Evolutionary conservation across 2,888 invertebrate genomes (phyloP), one percentile per base, ranked within the genome.

Genomic region (Nasonia oneida): DNA sequence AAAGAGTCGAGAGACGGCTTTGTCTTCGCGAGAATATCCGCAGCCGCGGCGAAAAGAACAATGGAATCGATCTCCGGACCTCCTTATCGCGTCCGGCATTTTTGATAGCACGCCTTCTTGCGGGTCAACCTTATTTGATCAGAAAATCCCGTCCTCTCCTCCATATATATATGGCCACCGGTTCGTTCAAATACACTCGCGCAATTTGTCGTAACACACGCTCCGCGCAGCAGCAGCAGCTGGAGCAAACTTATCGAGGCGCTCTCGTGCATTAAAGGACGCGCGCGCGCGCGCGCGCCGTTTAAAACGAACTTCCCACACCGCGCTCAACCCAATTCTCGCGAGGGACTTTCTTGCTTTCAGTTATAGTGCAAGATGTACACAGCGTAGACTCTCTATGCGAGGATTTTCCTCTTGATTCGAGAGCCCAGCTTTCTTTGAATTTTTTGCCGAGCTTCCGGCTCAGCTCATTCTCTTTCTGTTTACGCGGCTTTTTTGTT

Each of bases 71-170:
- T 81, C 81, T 71, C 53, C 1, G 8, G n/a, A 37, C 37, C 71
- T 81, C 57, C 80, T 73, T 71, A 50, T 71, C 79, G 67, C 70
- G 33, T 71, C 53, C 53, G 33, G 12, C 33, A 70, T 70, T 73
- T 53, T 73, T 29, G 64, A 64, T 64, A 29, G 39, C 1, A 42
- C 6, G 50, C 23, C n/a, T 57, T 4, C 2, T n/a, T 2, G 18
- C 12, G 57, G 64, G 50, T 82, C 75, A 82, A 82, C 50, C 75
- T 82, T 82, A 75, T 82, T 82, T 74, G 77, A 67, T 77, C 50
- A 37, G 5, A 33, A 12, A n/a, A 14, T 73, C 1, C 29, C 74
- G 47, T 47, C 37, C 33, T 14, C 50, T 15, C n/a, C 3, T 61
- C 5, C 23, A 61, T 6, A 61, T 23, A 23, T 23, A 23, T 23